Base-by-base conservation (phyloP, 2,797 vertebrate genomes). In the Aeoliscus strigatus region DNA sequence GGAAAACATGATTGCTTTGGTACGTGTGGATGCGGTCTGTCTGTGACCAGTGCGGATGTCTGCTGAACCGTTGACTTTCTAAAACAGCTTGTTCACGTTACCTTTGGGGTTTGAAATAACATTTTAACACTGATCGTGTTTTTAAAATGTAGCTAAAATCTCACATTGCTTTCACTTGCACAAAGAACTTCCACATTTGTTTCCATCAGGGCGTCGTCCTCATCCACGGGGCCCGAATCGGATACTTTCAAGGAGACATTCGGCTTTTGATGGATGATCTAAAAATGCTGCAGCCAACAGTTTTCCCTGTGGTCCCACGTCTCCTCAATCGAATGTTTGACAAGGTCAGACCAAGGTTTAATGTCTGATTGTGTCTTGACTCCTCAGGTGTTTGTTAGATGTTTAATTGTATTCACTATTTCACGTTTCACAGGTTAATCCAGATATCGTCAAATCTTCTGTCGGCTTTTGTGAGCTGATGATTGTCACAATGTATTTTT, bases 271-370 rank as follows among this genome's bases (percentile, higher is more conserved):
- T 98, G 95, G 95, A 99, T 44, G 96, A 99, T 66, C 82, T 99
- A 60, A 95, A 97, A 85, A 74, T 70, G 0, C 87, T 99, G 52
- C 88, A 87, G 38, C 96, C 96, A 10, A 99, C 96, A 0, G 11
- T 99, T 26, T 99, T 99, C 46, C 96, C 96, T 2, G 94, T 97
- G 16, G 95, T 99, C 24, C 96, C 96, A 0, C 91, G 96, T 18
- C 81, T 99, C 21, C 83, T 98, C 62, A 99, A 99, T 80, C 91
- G 96, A 48, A 98, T 99, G 94, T 99, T 96, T 67, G 96, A 99
- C 60, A 93, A 89, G 86, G 96, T 99, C 73, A 86, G 84, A 27
- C 17, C n/a, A 8, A 30, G 4, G 9, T n/a, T n/a, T n/a, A n/a
- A n/a, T n/a, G 18, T 29, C 10, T 12, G 27, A 0, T 27, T 3